Evolutionary conservation across 2,113 vertebrate species (phyloP).

Genomic region (Lota lota): DNA sequence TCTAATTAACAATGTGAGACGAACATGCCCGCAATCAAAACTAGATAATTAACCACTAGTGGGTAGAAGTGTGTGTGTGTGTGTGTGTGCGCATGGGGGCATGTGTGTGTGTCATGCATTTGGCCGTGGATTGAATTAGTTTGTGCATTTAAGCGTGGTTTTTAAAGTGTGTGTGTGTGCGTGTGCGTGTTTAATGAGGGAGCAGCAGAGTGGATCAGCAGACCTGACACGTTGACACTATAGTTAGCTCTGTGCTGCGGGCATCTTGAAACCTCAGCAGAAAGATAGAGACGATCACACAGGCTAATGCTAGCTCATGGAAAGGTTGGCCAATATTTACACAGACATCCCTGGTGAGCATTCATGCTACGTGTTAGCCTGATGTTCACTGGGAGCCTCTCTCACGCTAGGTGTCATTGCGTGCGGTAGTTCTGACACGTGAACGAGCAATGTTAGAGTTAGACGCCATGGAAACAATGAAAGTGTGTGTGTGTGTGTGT

Average conservation of each 20-base stretch:
- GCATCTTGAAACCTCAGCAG: slow-evolving; percentile 51
- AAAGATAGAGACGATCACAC: slow-evolving; percentile 25
- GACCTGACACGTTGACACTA: slow-evolving; percentile 60
- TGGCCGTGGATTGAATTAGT: neutral
- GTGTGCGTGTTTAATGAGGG: slow-evolving; percentile 52
- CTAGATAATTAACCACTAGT: slow-evolving; percentile 68
- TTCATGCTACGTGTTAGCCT: no score
- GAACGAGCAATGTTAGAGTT: neutral
- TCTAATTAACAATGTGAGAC: slow-evolving; percentile 72
- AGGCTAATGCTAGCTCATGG: no score
- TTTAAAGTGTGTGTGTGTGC: slow-evolving; percentile 4
- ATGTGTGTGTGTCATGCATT: neutral
- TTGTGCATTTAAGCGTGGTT: neutral
- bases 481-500: neutral
- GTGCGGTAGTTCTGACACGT: neutral
- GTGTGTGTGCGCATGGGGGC: neutral
- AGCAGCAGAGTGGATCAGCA: slow-evolving; percentile 50
- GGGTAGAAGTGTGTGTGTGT: slow-evolving; percentile 17
- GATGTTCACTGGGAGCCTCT: no score
- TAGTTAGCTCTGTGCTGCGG: slow-evolving; percentile 58
- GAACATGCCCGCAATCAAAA: slow-evolving; percentile 70
- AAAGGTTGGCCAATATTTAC: no score
- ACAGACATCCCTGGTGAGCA: no score
- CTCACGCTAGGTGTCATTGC: no score
- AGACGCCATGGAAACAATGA: neutral